These are phyloP conservation scores for Cephalophus harveyi DNA, from an alignment of 2,113 vertebrate species.

Conservation along the genomic window DNA sequence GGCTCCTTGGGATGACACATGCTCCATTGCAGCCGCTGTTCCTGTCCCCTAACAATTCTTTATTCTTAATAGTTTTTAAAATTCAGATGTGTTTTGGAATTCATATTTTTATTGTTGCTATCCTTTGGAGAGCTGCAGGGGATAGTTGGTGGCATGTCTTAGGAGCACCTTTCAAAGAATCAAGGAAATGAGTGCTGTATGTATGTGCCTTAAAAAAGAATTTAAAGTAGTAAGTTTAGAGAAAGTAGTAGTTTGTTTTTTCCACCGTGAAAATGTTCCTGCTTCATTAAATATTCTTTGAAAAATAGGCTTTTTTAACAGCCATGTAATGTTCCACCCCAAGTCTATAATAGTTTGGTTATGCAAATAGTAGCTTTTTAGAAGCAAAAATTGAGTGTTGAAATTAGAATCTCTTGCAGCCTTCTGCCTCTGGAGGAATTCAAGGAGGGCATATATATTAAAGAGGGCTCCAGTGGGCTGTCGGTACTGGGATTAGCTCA, in stretches of 20 bases:
- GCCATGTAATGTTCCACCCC: not conserved
- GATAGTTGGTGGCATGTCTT: not conserved
- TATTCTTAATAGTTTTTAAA: not conserved
- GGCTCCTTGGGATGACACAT: not conserved
- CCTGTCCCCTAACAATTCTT: not conserved
- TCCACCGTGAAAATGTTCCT: not conserved
- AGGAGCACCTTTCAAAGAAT: not conserved
- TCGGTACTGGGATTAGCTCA: not conserved
- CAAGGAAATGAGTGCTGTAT: not conserved
- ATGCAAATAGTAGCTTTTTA: not conserved
- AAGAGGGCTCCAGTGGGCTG: not conserved
- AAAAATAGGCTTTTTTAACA: conserved; percentile 10
- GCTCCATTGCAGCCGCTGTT: not conserved
- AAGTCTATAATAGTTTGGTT: not conserved
- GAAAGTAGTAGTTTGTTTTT: not conserved
- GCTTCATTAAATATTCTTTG: not conserved
- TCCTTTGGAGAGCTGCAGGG: not conserved
- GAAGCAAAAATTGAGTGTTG: not conserved
- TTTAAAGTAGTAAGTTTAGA: not conserved
- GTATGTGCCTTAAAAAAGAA: not conserved
- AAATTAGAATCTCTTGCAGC: not conserved
- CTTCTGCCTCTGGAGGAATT: not conserved
- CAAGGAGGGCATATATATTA: not conserved
- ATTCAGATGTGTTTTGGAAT: not conserved
- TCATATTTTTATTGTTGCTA: not conserved